phyloP scores from a whole-genome alignment of 1,140 invertebrate species.

The Scylla paramamosain region DNA sequence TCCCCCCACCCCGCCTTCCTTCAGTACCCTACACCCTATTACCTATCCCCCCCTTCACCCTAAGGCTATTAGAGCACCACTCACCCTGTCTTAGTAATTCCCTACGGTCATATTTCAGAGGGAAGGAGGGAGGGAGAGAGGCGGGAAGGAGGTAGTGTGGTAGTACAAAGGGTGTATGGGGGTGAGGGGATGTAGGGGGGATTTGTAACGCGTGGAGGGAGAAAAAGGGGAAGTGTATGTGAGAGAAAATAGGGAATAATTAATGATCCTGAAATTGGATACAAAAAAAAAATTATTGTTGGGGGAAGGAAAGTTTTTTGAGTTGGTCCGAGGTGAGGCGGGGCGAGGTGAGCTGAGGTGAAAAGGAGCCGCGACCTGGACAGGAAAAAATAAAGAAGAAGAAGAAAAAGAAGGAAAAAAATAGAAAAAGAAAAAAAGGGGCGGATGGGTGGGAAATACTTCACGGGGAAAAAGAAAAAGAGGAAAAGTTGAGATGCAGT shows the following conservation, averaged over 20 bases:
- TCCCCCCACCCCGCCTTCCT: background rate
- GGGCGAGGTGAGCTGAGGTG: background rate
- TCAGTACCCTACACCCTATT: background rate
- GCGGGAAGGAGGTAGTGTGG: background rate
- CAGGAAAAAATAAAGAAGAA: background rate
- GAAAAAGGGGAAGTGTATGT: background rate
- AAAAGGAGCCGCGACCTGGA: background rate
- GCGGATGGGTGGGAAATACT: background rate
- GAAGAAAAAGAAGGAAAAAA: background rate
- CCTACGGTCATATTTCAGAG: constrained; percentile 22
- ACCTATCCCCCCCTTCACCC: background rate
- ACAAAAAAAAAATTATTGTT: background rate
- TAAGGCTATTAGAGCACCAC: background rate
- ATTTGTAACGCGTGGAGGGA: background rate
- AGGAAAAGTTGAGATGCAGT: background rate
- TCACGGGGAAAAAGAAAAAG: background rate
- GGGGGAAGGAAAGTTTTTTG: background rate
- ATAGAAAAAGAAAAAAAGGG: background rate
- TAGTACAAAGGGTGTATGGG: background rate
- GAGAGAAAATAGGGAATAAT: background rate
- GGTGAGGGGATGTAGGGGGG: background rate
- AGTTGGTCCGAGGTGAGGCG: background rate
- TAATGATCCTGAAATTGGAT: background rate
- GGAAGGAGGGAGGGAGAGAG: background rate
- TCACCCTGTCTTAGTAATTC: constrained; percentile 11